Evolutionary conservation across 2,888 invertebrate species (phyloP), one percentile per base, ranked within the genome.

Genomic region (Pharmacophagus antenor): DNA sequence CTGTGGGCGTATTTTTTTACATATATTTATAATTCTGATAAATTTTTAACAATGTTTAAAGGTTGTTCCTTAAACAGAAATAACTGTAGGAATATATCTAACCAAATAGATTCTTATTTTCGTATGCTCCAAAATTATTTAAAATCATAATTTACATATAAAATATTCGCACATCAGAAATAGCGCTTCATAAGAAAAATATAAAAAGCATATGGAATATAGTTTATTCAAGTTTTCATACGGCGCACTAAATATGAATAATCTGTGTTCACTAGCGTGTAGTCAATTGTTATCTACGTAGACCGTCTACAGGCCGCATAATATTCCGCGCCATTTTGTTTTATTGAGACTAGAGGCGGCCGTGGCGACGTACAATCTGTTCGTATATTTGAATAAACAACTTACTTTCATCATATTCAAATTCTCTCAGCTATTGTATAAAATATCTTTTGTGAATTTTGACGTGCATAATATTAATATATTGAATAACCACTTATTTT

Each of bases 271-370:
- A 37, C 20, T n/a, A 20, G 21, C 21, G 37, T 37, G 50, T 20
- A 31, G 20, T 51, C 37, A 37, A 37, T 37, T 51, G 51, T 51
- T 51, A 37, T n/a, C 37, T 25, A 15, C 15, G 20, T 6, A 51
- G 27, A 7, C 12, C 37, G 31, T 37, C 18, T 18, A n/a, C 18
- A 37, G 37, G n/a, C 27, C 21, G 31, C 31, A 21, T 20, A 44
- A 44, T 41, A 52, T 52, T 52, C 52, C 15, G 52, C 41, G 41
- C 52, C 52, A 52, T 42, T 52, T 52, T 52, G 22, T 41, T 52
- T 52, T 52, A 52, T 52, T n/a, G 20, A 20, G 37, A 17, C 8
- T 41, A 52, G 22, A 37, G 22, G 21, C 41, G n/a, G 52, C 22
- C 47, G 22, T 23, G 17, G 22, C 22, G n/a, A 8, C 23, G 23